A percentile compares a stretch with the other conserved stretches of the same genome.
Evolutionary conservation across 2,888 invertebrate species (phyloP).

Genomic region (Drosophila cracens): DNA sequence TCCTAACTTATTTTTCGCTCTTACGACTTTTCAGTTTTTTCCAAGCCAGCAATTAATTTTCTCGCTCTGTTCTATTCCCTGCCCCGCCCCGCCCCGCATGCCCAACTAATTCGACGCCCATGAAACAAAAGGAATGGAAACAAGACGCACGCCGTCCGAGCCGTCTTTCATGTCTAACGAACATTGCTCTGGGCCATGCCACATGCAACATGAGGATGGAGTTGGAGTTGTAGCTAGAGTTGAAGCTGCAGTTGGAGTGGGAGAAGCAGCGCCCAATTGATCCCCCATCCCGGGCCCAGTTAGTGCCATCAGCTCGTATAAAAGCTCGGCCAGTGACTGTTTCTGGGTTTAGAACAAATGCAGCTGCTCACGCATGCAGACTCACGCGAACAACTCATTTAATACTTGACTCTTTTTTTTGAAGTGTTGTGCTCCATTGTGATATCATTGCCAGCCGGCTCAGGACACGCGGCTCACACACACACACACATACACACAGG

Average conservation of each 20-base stretch:
- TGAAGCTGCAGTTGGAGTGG: slow-evolving; percentile 2
- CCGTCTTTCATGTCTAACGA: slow-evolving; percentile 49
- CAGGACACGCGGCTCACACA: slow-evolving; percentile 2
- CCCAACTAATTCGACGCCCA: slow-evolving; percentile 6
- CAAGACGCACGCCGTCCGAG: slow-evolving; percentile 47
- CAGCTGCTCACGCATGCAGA: slow-evolving; percentile 57
- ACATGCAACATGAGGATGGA: slow-evolving; percentile 1
- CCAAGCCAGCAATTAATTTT: slow-evolving; percentile 74
- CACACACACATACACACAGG: background rate
- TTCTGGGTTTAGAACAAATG: slow-evolving; percentile 70
- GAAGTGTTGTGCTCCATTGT: slow-evolving; percentile 3
- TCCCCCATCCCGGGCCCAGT: background rate
- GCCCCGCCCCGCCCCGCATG: background rate
- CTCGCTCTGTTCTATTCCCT: slow-evolving; percentile 34
- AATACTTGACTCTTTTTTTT: slow-evolving; percentile 20
- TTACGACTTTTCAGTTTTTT: slow-evolving; percentile 38
- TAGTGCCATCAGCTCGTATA: slow-evolving; percentile 49
- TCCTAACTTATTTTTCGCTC: slow-evolving; percentile 70
- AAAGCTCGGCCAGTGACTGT: slow-evolving; percentile 63
- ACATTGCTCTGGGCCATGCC: slow-evolving; percentile 51
- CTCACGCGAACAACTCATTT: slow-evolving; percentile 10
- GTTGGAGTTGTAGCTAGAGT: slow-evolving; percentile 1
- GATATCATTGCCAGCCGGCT: slow-evolving; percentile 1
- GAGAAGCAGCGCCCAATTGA: slow-evolving; percentile 20
- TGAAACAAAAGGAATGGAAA: slow-evolving; percentile 39